phyloP scores from a whole-genome alignment of 2,797 vertebrate genomes.

The Parotocinclus haroldoi region DNA sequence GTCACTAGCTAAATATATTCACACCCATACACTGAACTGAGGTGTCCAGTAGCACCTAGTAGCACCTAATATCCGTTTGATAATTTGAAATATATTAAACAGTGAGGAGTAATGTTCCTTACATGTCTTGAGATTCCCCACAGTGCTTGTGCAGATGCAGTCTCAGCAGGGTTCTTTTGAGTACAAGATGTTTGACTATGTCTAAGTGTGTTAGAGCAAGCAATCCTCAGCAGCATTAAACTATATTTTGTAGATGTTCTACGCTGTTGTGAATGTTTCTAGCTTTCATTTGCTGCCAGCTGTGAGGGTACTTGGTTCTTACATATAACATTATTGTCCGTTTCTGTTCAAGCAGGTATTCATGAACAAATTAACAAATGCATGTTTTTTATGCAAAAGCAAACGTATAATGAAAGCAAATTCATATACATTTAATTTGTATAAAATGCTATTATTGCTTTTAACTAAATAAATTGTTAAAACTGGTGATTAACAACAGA shows the following conservation, averaged over 20 bases:
- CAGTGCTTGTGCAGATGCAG: neutral
- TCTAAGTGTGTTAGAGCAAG: neutral
- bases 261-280: neutral
- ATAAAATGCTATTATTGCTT: too few relatives aligned
- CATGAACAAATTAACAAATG: too few relatives aligned
- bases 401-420: too few relatives aligned
- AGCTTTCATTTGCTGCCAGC: neutral
- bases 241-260: neutral
- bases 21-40: neutral
- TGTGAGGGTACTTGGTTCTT: neutral
- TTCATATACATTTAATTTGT: too few relatives aligned
- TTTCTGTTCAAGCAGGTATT: neutral
- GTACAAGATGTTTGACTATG: neutral
- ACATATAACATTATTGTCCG: too few relatives aligned
- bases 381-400: too few relatives aligned
- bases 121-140: neutral
- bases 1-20: neutral
- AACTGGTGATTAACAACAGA: too few relatives aligned
- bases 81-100: neutral
- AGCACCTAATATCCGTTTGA: neutral
- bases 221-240: neutral
- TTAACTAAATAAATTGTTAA: too few relatives aligned
- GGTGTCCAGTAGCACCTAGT: too few relatives aligned
- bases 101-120: neutral
- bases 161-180: slow-evolving; percentile 1